These are phyloP conservation scores for Apamea monoglypha DNA, from an alignment of 2,888 invertebrate species.

Conservation along the genomic window DNA sequence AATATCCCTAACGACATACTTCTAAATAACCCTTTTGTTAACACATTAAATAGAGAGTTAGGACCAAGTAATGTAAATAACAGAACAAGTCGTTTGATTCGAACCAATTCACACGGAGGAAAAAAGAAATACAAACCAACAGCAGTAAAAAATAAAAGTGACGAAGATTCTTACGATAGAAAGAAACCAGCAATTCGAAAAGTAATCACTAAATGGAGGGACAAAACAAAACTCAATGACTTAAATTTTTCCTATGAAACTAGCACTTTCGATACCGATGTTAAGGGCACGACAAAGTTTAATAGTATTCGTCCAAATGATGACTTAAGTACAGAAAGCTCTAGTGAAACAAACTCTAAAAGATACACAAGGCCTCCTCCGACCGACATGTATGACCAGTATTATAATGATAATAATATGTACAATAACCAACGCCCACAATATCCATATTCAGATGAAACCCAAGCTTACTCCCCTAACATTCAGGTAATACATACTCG, in stretches of 20 bases:
- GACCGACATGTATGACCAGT: slow-evolving; percentile 55
- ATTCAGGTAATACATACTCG: slow-evolving; percentile 77
- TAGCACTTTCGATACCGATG: slow-evolving; percentile 61
- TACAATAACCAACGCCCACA: slow-evolving; percentile 74
- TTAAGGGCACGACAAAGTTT: slow-evolving; percentile 60
- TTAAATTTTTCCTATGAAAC: slow-evolving; percentile 84
- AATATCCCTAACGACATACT: neutral
- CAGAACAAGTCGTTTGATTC: slow-evolving; percentile 68
- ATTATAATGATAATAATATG: slow-evolving; percentile 66
- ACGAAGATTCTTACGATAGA: slow-evolving; percentile 54
- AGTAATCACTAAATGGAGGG: slow-evolving; percentile 89
- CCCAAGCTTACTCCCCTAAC: slow-evolving; percentile 78
- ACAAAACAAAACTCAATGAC: slow-evolving; percentile 85
- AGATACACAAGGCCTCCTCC: slow-evolving; percentile 63
- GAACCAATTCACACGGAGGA: slow-evolving; percentile 52
- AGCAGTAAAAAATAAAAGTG: slow-evolving; percentile 46
- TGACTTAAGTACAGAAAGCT: slow-evolving; percentile 67
- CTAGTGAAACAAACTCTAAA: slow-evolving; percentile 70
- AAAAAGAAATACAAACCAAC: slow-evolving; percentile 67
- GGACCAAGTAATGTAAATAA: slow-evolving; percentile 16
- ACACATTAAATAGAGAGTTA: neutral
- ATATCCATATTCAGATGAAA: slow-evolving; percentile 74
- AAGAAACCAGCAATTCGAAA: slow-evolving; percentile 83
- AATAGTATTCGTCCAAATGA: slow-evolving; percentile 66
- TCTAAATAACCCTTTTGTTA: neutral